These are phyloP conservation scores for Brachyptera putata DNA, from an alignment of 2,888 invertebrate species.

Conservation along the genomic window DNA sequence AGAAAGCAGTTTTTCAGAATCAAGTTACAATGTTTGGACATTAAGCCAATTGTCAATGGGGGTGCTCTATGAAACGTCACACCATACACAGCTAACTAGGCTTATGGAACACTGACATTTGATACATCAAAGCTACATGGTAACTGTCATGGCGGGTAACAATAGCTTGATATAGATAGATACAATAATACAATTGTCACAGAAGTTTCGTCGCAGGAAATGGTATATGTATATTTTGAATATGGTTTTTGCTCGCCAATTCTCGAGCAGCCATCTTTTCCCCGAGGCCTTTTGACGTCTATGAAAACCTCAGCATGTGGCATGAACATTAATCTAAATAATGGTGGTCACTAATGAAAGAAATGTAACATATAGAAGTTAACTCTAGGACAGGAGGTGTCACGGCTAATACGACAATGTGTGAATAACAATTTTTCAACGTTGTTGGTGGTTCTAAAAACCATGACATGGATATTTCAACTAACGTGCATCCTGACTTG, in stretches of 20 bases:
- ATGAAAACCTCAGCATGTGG: conserved; percentile 34
- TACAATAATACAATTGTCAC: not conserved
- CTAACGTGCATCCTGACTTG: conserved; percentile 10
- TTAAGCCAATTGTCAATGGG: conserved; percentile 12
- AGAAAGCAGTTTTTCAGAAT: conserved; percentile 14
- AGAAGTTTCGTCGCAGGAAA: not conserved
- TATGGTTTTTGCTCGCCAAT: too few species aligned
- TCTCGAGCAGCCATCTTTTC: too few species aligned
- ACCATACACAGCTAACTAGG: conserved; percentile 5
- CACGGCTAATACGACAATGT: conserved; percentile 50
- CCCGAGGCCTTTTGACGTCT: not conserved
- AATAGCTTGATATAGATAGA: not conserved
- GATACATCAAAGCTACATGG: conserved; percentile 8
- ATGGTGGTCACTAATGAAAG: conserved; percentile 47
- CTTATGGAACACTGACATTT: not conserved
- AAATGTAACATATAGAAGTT: conserved; percentile 47
- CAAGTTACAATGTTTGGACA: conserved; percentile 17
- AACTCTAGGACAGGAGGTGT: conserved; percentile 44
- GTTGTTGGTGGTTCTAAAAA: conserved; percentile 37
- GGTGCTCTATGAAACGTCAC: conserved; percentile 6
- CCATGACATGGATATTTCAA: conserved; percentile 9
- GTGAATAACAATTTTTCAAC: conserved; percentile 48
- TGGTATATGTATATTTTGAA: too few species aligned
- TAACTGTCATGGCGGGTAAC: conserved; percentile 11
- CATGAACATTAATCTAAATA: conserved; percentile 50